Evolutionary conservation across 30 jellyfish, hydroid and myxozoan genomes (phyloP).

Genomic region (Chironex yamaguchii): DNA sequence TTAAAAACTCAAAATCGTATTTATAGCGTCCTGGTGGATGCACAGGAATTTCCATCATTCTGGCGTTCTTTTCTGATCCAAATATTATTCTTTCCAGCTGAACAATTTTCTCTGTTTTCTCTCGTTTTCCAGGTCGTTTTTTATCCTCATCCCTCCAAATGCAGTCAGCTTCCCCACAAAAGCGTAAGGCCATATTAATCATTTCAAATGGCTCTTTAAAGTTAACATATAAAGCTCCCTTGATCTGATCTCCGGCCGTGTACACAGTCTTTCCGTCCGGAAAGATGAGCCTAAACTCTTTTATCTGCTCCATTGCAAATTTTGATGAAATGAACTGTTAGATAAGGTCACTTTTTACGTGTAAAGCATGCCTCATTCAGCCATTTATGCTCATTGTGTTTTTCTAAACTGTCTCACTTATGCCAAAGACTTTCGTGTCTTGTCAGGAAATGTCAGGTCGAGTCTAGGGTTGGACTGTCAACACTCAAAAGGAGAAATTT

Average conservation of each 20-base stretch:
- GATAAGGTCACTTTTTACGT: no score
- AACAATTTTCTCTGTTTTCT: conserved; percentile 47
- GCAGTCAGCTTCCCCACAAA: conserved; percentile 88
- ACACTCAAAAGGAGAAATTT: no score
- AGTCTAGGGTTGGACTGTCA: no score
- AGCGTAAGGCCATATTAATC: conserved; percentile 72
- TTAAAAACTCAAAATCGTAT: conserved; percentile 79
- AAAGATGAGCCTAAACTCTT: conserved; percentile 66
- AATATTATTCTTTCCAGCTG: conserved; percentile 77
- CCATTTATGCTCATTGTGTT: no score
- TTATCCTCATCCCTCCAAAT: conserved; percentile 45
- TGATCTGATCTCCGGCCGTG: conserved; percentile 88
- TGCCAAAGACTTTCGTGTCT: no score
- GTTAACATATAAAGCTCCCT: conserved; percentile 71
- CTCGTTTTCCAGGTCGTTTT: conserved; percentile 18
- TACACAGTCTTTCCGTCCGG: conserved; percentile 70
- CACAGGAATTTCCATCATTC: conserved; percentile 44
- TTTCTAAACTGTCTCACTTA: no score
- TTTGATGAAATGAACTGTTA: no score
- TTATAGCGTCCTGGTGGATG: conserved; percentile 82
- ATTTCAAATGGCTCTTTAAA: conserved; percentile 76
- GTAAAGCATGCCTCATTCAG: no score
- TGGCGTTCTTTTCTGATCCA: conserved; percentile 70
- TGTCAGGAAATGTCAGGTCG: no score
- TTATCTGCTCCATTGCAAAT: conserved; percentile 59